Evolutionary conservation across 2,888 invertebrate species (phyloP).

Genomic region (Mythimna ferrago): DNA sequence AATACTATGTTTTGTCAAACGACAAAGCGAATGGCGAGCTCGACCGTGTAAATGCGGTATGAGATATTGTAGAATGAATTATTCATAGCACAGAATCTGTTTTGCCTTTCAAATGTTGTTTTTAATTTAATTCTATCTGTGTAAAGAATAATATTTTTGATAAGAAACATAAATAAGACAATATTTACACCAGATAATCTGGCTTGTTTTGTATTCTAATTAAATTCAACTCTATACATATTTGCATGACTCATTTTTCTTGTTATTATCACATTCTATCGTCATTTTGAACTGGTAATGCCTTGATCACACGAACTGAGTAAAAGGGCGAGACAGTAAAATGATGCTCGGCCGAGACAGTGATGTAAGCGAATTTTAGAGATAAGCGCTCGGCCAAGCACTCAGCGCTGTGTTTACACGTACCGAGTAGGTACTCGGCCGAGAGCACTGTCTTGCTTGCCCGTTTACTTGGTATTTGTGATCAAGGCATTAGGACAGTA

Average conservation of each 20-base stretch:
- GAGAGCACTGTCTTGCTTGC: too few relatives aligned
- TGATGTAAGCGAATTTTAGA: too few relatives aligned
- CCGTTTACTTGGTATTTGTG: too few relatives aligned
- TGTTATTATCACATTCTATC: background rate
- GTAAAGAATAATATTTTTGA: background rate
- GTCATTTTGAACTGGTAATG: background rate
- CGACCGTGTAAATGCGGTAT: background rate
- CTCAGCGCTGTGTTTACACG: too few relatives aligned
- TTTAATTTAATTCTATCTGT: background rate
- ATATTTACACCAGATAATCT: background rate
- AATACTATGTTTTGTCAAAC: too few relatives aligned
- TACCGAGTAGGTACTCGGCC: too few relatives aligned
- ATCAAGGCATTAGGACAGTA: background rate
- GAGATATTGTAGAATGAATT: background rate
- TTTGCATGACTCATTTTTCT: background rate
- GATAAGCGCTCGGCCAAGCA: too few relatives aligned
- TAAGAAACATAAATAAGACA: slow-evolving; percentile 17
- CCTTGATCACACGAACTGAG: too few relatives aligned
- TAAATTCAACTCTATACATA: slow-evolving; percentile 3
- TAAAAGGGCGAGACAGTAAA: too few relatives aligned
- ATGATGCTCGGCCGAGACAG: too few relatives aligned
- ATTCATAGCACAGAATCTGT: background rate
- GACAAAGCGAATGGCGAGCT: too few relatives aligned
- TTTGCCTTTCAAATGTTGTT: slow-evolving; percentile 26
- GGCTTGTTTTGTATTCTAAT: slow-evolving; percentile 6